Evolutionary conservation across 2,113 vertebrate species (phyloP), one percentile per base, ranked within the genome.

Genomic region (Cheilinus undulatus): DNA sequence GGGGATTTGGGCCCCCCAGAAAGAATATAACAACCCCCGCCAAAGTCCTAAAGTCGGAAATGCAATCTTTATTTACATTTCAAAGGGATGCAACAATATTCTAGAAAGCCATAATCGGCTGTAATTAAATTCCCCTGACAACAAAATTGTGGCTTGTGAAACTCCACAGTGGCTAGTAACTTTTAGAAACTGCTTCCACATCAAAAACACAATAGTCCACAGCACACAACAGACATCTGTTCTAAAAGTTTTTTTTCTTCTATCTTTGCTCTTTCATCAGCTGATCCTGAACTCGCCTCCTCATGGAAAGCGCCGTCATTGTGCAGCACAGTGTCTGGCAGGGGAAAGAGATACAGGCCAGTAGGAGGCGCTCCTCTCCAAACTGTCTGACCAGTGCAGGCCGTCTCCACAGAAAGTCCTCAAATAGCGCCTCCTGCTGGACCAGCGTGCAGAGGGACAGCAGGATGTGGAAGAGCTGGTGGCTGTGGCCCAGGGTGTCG

Each of bases 351-450:
- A 85, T 43, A 10, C 95, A 93, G 59, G 93, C 93, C 52, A 86
- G 34, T 58, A 95, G 92, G 86, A 96, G 83, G 0, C 82, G 83
- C 19, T 89, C 63, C 57, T 95, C 88, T 0, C 93, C 87, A 0
- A 95, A 93, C 51, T 93, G 87, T 26, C 90, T 85, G 30, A 92
- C 40, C 56, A 96, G 89, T 14, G 93, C 92, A 2, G 95, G 93
- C 48, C 91, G 93, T 19, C 95, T 90, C 58, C 83, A 92, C 82
- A 94, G 89, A 66, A 95, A 97, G 91, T 97, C 96, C 57, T 93
- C 68, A 19, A 95, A 91, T 69, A 97, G 92, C 40, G 95, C 96
- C 76, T 97, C 96, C 90, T 96, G 88, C 85, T 97, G 95, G n/a
- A 88, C 92, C 0, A 97, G 84, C 0, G 94, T 95, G 90, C 95